Conservation (phyloP, 2,888 invertebrate genomes). For the Diaperis boleti region DNA sequence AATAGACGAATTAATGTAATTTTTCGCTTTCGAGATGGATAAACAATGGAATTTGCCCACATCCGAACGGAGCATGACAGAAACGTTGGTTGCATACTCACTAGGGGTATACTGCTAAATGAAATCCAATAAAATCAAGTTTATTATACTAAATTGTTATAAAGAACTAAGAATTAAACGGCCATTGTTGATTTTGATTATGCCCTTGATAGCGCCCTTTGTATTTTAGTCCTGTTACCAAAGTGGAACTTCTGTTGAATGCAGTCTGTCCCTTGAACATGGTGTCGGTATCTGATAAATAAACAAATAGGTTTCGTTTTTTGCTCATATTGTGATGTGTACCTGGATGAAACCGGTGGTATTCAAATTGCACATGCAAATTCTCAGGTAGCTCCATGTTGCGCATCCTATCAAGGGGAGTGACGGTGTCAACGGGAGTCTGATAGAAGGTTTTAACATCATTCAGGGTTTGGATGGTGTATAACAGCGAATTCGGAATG, state of each 20-base stretch:
- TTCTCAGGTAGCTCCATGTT: slow-evolving; percentile 86
- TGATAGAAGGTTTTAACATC: slow-evolving; percentile 80
- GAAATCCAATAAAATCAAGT: not conserved
- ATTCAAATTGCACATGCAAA: slow-evolving; percentile 85
- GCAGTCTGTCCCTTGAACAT: slow-evolving; percentile 83
- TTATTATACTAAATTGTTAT: too few species aligned
- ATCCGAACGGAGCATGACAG: too few species aligned
- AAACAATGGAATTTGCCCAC: too few species aligned
- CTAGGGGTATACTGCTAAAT: not conserved
- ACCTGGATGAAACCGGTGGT: slow-evolving; percentile 87
- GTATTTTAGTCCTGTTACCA: slow-evolving; percentile 86
- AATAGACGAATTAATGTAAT: too few species aligned
- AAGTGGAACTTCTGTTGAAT: slow-evolving; percentile 86
- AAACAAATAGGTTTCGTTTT: not conserved
- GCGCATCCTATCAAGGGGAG: slow-evolving; percentile 81
- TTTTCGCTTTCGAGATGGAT: too few species aligned
- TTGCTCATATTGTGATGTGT: slow-evolving; percentile 3
- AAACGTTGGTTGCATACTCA: slow-evolving; percentile 1
- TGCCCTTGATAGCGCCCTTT: slow-evolving; percentile 85
- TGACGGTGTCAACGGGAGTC: slow-evolving; percentile 76
- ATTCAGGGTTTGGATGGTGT: slow-evolving; percentile 79
- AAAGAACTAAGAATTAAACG: slow-evolving; percentile 63
- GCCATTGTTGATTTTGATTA: slow-evolving; percentile 72
- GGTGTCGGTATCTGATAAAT: slow-evolving; percentile 74
- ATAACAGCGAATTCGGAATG: slow-evolving; percentile 87